phyloP scores from a whole-genome alignment of 2,113 vertebrate species.

The Hemichromis elongatus region DNA sequence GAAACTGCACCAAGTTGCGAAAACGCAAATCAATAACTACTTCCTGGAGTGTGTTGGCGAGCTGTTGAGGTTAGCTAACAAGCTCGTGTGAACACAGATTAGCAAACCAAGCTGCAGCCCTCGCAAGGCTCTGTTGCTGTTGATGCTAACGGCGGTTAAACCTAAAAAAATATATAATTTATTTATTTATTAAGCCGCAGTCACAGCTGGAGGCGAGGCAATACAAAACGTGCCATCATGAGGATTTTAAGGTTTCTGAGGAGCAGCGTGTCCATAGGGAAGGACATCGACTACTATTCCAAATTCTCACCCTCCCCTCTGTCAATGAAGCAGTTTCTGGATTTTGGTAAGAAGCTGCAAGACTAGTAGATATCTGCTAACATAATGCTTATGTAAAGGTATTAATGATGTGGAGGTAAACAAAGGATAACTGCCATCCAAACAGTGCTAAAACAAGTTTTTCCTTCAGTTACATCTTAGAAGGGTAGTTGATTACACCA shows the following conservation, averaged over 20 bases:
- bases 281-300: conserved; percentile 77
- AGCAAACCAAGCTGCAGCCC: neutral
- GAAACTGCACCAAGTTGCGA: neutral
- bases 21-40: neutral
- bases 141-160: neutral
- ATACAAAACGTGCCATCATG: conserved; percentile 42
- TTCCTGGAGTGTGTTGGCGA: neutral
- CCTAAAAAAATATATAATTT: neutral
- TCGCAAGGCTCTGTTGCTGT: neutral
- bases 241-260: conserved; percentile 70
- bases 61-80: neutral
- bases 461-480: neutral
- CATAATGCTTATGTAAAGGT: no score
- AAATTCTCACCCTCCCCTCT: conserved; percentile 79
- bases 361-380: neutral
- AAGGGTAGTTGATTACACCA: neutral
- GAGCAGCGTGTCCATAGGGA: conserved; percentile 63
- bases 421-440: neutral
- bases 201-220: neutral
- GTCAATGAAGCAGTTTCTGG: conserved; percentile 82
- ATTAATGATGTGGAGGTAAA: no score
- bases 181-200: neutral
- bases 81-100: conserved; percentile 18
- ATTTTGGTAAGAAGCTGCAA: conserved; percentile 72
- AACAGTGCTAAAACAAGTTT: neutral